Evolutionary conservation across 2,888 invertebrate genomes (phyloP).

Genomic region (Drepanosiphum platanoidis): DNA sequence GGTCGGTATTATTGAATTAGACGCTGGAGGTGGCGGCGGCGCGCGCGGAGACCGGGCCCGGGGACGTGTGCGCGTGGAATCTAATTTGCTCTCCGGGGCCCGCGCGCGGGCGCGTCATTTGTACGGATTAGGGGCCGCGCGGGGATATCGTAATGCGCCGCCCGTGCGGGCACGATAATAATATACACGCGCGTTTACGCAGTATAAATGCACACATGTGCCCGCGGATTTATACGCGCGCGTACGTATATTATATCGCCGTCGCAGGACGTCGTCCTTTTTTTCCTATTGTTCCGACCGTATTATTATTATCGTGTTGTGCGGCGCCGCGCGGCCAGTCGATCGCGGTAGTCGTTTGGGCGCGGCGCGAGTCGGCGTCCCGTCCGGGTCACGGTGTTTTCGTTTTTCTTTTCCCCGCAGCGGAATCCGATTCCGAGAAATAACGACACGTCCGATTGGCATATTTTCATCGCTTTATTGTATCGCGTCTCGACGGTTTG

Average conservation of each 20-base stretch:
- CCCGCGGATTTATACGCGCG: too few species aligned
- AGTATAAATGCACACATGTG: background rate
- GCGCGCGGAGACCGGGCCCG: background rate
- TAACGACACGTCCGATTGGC: too few species aligned
- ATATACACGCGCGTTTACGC: background rate
- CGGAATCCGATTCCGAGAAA: too few species aligned
- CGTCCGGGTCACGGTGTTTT: too few species aligned
- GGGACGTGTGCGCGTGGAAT: conserved; percentile 26
- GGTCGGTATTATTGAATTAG: background rate
- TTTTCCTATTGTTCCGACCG: too few species aligned
- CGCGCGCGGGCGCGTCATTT: conserved; percentile 49
- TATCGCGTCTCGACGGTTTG: too few species aligned
- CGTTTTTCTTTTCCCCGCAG: too few species aligned
- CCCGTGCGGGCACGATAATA: background rate
- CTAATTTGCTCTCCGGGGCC: conserved; percentile 53
- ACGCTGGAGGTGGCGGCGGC: background rate
- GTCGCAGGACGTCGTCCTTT: background rate
- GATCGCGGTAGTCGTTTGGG: too few species aligned
- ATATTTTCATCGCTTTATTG: too few species aligned
- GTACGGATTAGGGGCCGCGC: conserved; percentile 45
- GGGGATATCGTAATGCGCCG: background rate
- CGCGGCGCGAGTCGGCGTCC: too few species aligned
- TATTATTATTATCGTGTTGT: too few species aligned
- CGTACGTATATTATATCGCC: background rate
- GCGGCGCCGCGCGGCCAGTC: too few species aligned